Conservation (phyloP, 1,140 invertebrate genomes). For the Drosophila ogumai region DNA sequence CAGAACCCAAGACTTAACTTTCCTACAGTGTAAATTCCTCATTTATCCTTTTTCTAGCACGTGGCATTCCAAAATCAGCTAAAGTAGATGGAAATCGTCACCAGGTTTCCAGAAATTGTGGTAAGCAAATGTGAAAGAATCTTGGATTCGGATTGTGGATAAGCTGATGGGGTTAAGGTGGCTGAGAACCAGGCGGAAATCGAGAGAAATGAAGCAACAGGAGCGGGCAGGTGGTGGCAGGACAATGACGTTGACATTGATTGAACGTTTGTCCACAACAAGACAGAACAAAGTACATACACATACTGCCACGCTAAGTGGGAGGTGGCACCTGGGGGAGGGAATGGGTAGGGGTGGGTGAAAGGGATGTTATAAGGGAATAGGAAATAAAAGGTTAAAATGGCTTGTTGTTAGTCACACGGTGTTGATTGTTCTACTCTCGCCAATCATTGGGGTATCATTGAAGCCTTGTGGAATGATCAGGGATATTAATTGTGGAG, state of each 20-base stretch:
- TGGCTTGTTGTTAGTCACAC: conserved; percentile 62
- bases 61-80: conserved; percentile 7
- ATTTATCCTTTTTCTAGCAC: not conserved
- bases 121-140: conserved; percentile 62
- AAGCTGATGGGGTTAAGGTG: conserved; percentile 4
- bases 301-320: conserved; percentile 11
- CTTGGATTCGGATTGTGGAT: not conserved
- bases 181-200: conserved; percentile 19
- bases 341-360: not conserved
- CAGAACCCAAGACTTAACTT: not conserved
- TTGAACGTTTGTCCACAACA: conserved; percentile 75
- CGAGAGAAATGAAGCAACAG: conserved; percentile 41
- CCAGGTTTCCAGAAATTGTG: conserved; percentile 58
- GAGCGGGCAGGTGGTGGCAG: conserved; percentile 50
- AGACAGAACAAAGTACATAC: conserved; percentile 41
- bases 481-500: not conserved
- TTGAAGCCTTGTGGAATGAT: conserved; percentile 7
- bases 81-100: conserved; percentile 10
- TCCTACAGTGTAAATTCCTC: not conserved
- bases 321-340: conserved; percentile 2
- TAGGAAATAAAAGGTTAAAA: conserved; percentile 40
- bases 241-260: conserved; percentile 75
- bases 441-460: conserved; percentile 49
- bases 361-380: conserved; percentile 2
- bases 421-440: conserved; percentile 70